Evolutionary conservation across 2,113 vertebrate species (phyloP).

Genomic region (Corvus moneduloides): DNA sequence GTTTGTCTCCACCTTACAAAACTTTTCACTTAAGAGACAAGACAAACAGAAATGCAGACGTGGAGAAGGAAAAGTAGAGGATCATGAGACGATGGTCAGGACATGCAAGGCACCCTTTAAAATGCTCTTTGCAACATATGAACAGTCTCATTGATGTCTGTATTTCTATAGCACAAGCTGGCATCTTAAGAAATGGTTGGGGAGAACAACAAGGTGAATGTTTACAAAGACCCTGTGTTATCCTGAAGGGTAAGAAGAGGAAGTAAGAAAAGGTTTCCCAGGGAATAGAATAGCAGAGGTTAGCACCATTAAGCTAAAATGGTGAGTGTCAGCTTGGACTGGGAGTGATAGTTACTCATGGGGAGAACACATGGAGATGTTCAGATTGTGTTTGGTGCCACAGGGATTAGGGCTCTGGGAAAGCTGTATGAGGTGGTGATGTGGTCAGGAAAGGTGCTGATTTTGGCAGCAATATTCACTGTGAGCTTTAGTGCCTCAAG

Average conservation of each 20-base stretch:
- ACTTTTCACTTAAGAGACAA: background rate
- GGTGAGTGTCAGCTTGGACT: background rate
- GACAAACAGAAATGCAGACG: background rate
- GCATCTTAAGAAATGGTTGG: background rate
- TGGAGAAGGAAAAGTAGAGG: background rate
- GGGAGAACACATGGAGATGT: rapidly evolving
- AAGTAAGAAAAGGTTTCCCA: background rate
- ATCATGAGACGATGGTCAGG: background rate
- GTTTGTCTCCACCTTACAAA: background rate
- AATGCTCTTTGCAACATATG: background rate
- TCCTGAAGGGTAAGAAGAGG: background rate
- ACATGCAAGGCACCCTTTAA: background rate
- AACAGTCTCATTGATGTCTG: background rate
- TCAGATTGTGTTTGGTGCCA: background rate
- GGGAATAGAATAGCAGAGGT: background rate
- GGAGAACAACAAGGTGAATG: background rate
- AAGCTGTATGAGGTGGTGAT: background rate
- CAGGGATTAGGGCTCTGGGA: background rate
- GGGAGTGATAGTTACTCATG: background rate
- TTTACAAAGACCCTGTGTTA: background rate
- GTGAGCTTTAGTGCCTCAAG: background rate
- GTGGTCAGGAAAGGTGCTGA: background rate
- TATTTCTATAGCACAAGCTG: background rate
- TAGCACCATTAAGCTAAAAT: background rate
- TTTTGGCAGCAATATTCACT: background rate